Evolutionary conservation across 2,113 vertebrate species (phyloP), one percentile per base, ranked within the genome.

Genomic region (Chaetura pelagica): DNA sequence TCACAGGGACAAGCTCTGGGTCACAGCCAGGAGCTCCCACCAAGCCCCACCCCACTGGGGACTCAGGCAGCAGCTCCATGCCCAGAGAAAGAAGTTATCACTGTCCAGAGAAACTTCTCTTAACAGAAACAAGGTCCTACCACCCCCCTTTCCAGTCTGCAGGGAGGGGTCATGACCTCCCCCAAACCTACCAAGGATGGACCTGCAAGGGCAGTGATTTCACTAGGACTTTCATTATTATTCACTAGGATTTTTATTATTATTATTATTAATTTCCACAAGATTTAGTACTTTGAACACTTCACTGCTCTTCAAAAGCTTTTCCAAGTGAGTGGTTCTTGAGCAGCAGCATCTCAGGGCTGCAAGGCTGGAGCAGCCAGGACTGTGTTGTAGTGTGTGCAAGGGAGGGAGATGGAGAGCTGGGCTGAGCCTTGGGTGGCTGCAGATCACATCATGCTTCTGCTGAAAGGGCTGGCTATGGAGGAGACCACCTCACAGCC

Each of bases 21-120:
- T 32, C 2, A 4, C 49, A 17, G 5, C 2, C 2, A 19, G 58
- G 49, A 54, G 16, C 58, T 35, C 46, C 26, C 2, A 1, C 49
- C 69, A 4, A 17, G 9, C 27, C 18, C n/a, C 38, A 16, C 27
- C 18, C 11, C 49, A 1, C 49, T 8, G 13, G 58, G 35, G 48
- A 44, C 30, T 26, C 69, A 55, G 48, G 58, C 58, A 35, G n/a
- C 20, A 1, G 8, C 40, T 46, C 8, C 1, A 42, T 61, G 15
- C n/a, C 26, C 10, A 48, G 69, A 29, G 15, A n/a, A 42, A 42
- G 40, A 42, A 42, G 40, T 42, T 42, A 42, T 42, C 5, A 42
- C 40, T 42, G 40, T 42, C 40, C 40, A 42, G 40, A 12, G 11
- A 42, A 42, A 42, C 13, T 66, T n/a, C 49, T 66, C 27, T 14